A percentile compares a stretch with the other conserved stretches of the same genome.
These are phyloP conservation scores for Verasper variegatus DNA, from an alignment of 2,113 vertebrate genomes.

Conservation along the genomic window DNA sequence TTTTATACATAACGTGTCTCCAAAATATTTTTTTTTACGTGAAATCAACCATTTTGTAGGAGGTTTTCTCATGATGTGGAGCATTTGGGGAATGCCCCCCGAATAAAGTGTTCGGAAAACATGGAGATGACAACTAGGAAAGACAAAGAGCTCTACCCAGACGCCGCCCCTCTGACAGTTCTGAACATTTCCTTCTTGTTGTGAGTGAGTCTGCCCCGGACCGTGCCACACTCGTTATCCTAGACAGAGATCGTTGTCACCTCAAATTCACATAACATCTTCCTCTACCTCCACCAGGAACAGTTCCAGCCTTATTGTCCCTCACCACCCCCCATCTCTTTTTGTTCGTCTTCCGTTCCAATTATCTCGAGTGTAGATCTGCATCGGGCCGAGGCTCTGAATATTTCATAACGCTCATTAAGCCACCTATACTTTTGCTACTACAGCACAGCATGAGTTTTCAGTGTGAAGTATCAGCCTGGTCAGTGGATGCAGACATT, in stretches of 20 bases:
- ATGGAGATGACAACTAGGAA: too few relatives aligned
- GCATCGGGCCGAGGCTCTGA: slow-evolving; percentile 48
- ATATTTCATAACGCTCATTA: slow-evolving; percentile 68
- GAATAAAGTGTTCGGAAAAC: too few relatives aligned
- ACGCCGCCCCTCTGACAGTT: neutral
- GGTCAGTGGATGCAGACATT: neutral
- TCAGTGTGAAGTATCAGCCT: slow-evolving; percentile 26
- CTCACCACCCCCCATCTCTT: slow-evolving; percentile 17
- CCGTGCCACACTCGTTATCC: neutral
- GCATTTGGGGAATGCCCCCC: neutral
- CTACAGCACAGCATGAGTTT: slow-evolving; percentile 26
- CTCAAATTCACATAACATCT: neutral
- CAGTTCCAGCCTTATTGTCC: too few relatives aligned
- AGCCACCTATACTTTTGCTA: slow-evolving; percentile 27
- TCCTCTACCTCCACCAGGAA: slow-evolving; percentile 14
- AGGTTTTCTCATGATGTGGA: neutral
- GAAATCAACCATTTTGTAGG: neutral
- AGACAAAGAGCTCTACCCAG: too few relatives aligned
- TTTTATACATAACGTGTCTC: neutral
- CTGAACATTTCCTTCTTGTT: neutral
- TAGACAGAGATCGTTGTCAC: neutral
- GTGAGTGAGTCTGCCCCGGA: too few relatives aligned
- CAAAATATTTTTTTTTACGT: neutral
- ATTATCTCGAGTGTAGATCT: slow-evolving; percentile 67
- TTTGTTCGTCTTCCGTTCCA: slow-evolving; percentile 48